Conservation (phyloP, 2,888 invertebrate genomes). For the Tupiocoris notatus region DNA sequence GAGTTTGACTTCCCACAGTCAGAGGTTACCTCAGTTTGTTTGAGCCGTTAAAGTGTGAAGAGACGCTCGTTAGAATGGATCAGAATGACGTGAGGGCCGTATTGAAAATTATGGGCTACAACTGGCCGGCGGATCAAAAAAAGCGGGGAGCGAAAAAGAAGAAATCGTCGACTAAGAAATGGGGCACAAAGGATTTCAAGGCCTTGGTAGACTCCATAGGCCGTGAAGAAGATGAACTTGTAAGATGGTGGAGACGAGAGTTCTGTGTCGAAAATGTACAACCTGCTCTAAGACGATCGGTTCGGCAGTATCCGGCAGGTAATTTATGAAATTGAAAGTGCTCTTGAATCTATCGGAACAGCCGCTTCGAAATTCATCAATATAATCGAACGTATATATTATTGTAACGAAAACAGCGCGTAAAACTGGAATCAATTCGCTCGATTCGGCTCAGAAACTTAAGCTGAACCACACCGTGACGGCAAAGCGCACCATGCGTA, state of each 20-base stretch:
- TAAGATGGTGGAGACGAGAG: constrained; percentile 25
- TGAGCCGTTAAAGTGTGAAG: constrained; percentile 36
- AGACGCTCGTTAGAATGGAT: constrained; percentile 40
- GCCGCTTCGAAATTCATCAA: no score
- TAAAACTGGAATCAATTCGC: no score
- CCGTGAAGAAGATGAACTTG: constrained; percentile 30
- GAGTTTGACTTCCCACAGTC: not conserved
- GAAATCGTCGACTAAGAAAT: not conserved
- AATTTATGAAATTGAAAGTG: no score
- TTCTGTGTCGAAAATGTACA: constrained; percentile 14
- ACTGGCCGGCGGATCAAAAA: constrained; percentile 31
- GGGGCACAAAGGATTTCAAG: constrained; percentile 25
- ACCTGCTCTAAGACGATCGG: not conserved
- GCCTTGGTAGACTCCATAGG: constrained; percentile 1
- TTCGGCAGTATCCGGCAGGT: no score
- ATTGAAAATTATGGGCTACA: constrained; percentile 41
- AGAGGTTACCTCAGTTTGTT: constrained; percentile 22
- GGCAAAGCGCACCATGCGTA: no score
- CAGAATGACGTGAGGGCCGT: constrained; percentile 35
- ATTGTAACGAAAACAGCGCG: no score
- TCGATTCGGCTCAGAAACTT: no score
- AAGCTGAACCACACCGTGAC: no score
- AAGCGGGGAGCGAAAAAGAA: constrained; percentile 3
- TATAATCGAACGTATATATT: no score
- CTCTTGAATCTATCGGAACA: no score